Conservation (phyloP, 2,888 invertebrate species). For the Metallyticus violacea region DNA sequence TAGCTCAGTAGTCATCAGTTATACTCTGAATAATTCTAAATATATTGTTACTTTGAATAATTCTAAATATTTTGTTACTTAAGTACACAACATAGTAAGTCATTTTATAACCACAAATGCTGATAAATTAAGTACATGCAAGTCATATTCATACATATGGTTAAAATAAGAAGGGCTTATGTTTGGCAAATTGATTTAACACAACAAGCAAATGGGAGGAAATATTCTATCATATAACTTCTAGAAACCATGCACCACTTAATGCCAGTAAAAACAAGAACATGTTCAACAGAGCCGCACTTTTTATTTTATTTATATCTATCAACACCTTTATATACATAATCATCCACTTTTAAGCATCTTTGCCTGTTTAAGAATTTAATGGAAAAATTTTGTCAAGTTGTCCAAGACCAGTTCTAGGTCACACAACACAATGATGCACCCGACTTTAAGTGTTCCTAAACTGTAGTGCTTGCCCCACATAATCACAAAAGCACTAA, state of each 20-base stretch:
- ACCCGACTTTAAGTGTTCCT: neutral
- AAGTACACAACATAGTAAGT: too few relatives aligned
- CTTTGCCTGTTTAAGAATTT: neutral
- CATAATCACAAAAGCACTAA: neutral
- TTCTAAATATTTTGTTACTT: too few relatives aligned
- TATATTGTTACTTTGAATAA: too few relatives aligned
- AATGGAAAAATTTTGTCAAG: neutral
- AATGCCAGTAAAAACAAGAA: neutral
- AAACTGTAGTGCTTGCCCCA: neutral
- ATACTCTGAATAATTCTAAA: too few relatives aligned
- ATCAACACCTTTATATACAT: neutral
- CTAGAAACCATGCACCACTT: too few relatives aligned
- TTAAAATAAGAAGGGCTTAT: neutral
- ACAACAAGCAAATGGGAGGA: neutral
- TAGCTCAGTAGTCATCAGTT: too few relatives aligned
- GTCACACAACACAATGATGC: neutral
- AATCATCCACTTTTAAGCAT: neutral
- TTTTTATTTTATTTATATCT: neutral
- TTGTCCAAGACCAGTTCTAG: neutral
- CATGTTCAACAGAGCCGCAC: neutral
- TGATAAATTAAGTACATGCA: neutral
- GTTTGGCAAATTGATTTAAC: neutral
- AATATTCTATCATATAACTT: neutral
- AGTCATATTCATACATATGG: neutral
- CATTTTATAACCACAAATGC: too few relatives aligned